These are phyloP conservation scores for Neuroscelio doddi DNA, from an alignment of 2,888 invertebrate genomes.

Conservation along the genomic window DNA sequence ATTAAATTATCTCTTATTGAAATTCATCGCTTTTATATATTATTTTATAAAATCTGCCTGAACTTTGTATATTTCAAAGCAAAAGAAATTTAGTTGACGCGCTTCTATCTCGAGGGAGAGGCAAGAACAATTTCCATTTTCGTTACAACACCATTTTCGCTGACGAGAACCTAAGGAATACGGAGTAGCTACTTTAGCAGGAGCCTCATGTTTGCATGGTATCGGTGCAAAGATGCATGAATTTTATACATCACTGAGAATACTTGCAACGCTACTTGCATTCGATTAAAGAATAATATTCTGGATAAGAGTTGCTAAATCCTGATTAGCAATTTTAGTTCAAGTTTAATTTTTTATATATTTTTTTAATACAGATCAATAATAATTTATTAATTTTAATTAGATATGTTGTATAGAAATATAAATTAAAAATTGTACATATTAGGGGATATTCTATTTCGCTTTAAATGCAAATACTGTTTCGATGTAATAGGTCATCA, in stretches of 20 bases:
- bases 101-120: slow-evolving; percentile 20
- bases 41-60: slow-evolving; percentile 21
- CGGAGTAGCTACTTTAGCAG: slow-evolving; percentile 31
- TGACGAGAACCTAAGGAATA: slow-evolving; percentile 34
- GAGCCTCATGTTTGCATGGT: slow-evolving; percentile 17
- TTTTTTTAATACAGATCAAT: too few relatives aligned
- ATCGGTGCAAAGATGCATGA: slow-evolving; percentile 30
- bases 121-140: slow-evolving; percentile 37
- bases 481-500: too few relatives aligned
- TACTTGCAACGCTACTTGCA: slow-evolving; percentile 23
- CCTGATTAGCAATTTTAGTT: too few relatives aligned
- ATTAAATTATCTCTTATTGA: too few relatives aligned
- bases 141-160: slow-evolving; percentile 36
- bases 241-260: slow-evolving; percentile 26
- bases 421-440: too few relatives aligned
- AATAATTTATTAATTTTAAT: too few relatives aligned
- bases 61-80: slow-evolving; percentile 13
- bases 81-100: slow-evolving; percentile 31
- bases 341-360: too few relatives aligned
- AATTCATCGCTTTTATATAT: too few relatives aligned
- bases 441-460: too few relatives aligned
- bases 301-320: too few relatives aligned
- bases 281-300: slow-evolving; percentile 28
- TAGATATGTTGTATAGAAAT: too few relatives aligned
- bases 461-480: too few relatives aligned